A percentile compares a stretch with the other conserved stretches of the same genome.
Conservation (phyloP, 2,797 vertebrate genomes). For the Typhlichthys subterraneus region DNA sequence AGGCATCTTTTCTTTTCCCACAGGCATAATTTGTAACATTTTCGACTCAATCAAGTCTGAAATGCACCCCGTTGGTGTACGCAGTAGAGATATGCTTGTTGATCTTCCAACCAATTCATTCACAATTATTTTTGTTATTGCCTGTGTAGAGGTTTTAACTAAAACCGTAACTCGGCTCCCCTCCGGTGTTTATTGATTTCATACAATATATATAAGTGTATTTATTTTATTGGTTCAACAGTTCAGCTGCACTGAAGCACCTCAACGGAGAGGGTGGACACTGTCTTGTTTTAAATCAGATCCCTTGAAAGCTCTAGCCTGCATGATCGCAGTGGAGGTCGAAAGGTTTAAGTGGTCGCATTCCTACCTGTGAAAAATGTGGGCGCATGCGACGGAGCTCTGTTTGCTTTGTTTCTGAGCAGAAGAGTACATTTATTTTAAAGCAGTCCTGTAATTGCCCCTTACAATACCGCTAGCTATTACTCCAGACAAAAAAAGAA, state of each 20-base stretch:
- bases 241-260: no score
- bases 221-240: no score
- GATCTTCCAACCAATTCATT: background rate
- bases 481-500: constrained; percentile 33
- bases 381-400: constrained; percentile 22
- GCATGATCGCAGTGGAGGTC: background rate
- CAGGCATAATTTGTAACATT: constrained; percentile 31
- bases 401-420: constrained; percentile 17
- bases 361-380: constrained; percentile 24
- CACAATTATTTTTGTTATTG: background rate
- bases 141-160: no score
- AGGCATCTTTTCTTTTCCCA: background rate
- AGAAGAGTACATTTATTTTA: constrained; percentile 48
- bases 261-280: no score
- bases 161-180: no score
- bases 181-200: no score
- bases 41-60: constrained; percentile 35
- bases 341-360: constrained; percentile 45
- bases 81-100: background rate
- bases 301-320: no score
- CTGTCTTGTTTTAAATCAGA: no score
- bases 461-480: constrained; percentile 35
- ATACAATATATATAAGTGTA: no score
- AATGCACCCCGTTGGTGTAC: background rate
- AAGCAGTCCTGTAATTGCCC: constrained; percentile 47